Evolutionary conservation across 2,113 vertebrate genomes (phyloP).

Genomic region (Entelurus aequoreus): DNA sequence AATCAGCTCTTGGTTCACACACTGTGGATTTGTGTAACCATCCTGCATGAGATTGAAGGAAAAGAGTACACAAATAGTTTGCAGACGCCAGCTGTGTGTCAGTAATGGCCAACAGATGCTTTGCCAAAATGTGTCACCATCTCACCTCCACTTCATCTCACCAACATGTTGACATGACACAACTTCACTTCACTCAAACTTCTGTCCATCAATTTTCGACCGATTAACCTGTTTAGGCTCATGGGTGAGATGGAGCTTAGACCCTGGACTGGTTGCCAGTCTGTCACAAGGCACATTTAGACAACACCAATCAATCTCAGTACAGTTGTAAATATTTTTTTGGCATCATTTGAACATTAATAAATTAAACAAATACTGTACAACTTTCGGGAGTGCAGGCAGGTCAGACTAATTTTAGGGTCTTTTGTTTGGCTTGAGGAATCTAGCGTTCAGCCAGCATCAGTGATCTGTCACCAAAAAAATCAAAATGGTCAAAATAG

Average conservation of each 20-base stretch:
- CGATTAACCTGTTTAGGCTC: neutral
- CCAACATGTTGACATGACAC: neutral
- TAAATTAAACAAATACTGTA: no score
- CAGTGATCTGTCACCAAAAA: no score
- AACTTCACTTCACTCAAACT: neutral
- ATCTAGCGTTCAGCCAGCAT: no score
- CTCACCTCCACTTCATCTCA: slow-evolving; percentile 6
- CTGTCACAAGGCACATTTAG: neutral
- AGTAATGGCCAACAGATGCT: slow-evolving; percentile 64
- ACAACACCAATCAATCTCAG: neutral
- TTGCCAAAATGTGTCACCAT: slow-evolving; percentile 38
- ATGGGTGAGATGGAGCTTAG: neutral
- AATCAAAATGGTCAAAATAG: no score
- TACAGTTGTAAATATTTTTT: neutral
- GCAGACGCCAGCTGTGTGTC: slow-evolving; percentile 40
- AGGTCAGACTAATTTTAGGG: no score
- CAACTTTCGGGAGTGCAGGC: no score
- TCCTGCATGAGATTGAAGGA: slow-evolving; percentile 19
- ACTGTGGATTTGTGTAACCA: slow-evolving; percentile 57
- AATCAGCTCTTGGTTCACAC: slow-evolving; percentile 53
- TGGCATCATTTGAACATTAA: no score
- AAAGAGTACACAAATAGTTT: slow-evolving; percentile 36
- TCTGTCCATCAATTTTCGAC: neutral
- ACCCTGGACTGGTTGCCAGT: neutral
- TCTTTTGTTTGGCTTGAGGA: no score